These are phyloP conservation scores for Callimorpha dominula DNA, from an alignment of 2,888 invertebrate species.

Conservation along the genomic window DNA sequence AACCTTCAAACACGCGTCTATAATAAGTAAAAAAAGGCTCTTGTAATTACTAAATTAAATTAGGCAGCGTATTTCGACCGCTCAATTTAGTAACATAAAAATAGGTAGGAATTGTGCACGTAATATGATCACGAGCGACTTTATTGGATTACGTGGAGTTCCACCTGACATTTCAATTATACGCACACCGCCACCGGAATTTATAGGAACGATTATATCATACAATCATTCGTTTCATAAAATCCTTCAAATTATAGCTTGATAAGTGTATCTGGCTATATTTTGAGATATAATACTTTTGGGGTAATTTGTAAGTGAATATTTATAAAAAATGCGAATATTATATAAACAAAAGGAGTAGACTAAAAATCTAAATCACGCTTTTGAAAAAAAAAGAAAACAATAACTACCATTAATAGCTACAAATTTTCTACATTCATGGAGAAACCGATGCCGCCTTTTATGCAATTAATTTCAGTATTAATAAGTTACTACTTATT, in stretches of 20 bases:
- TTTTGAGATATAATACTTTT: neutral
- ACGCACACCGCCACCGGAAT: constrained; percentile 31
- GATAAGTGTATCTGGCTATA: neutral
- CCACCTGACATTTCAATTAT: constrained; percentile 58
- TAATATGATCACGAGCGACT: constrained; percentile 44
- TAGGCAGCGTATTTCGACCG: constrained; percentile 3
- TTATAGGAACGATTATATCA: constrained; percentile 44
- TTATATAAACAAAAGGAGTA: too few relatives aligned
- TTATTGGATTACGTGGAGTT: constrained; percentile 53
- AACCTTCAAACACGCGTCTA: neutral
- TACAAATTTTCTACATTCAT: neutral
- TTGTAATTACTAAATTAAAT: constrained; percentile 4
- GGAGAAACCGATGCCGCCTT: neutral
- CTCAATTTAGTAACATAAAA: constrained; percentile 14
- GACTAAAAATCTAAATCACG: too few relatives aligned
- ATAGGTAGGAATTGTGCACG: constrained; percentile 21
- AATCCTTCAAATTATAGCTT: neutral
- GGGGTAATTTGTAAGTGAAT: neutral
- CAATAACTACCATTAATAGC: neutral
- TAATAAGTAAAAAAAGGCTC: too few relatives aligned
- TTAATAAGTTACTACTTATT: too few relatives aligned
- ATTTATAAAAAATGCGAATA: too few relatives aligned
- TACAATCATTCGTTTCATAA: constrained; percentile 28
- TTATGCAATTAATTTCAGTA: neutral
- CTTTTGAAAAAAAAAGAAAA: too few relatives aligned